A percentile compares a stretch with the other conserved stretches of the same genome.
phyloP scores from a whole-genome alignment of 2,888 invertebrate species.

The Amblyteles armatorius region DNA sequence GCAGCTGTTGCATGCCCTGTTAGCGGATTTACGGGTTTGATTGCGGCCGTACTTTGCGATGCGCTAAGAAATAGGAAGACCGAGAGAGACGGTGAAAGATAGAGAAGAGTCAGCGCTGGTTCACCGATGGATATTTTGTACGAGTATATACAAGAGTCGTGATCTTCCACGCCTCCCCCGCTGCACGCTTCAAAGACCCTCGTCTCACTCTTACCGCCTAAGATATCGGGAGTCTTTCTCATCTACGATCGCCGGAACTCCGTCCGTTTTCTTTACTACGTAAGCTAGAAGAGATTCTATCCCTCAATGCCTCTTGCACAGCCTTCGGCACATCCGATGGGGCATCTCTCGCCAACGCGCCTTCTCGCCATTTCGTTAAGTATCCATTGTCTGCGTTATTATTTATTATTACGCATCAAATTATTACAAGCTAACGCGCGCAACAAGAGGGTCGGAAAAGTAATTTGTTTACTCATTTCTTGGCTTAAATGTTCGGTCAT shows the following conservation, averaged over 20 bases:
- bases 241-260: slow-evolving; percentile 34
- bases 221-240: slow-evolving; percentile 57
- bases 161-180: slow-evolving; percentile 80
- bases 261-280: slow-evolving; percentile 48
- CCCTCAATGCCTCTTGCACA: slow-evolving; percentile 44
- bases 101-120: slow-evolving; percentile 18
- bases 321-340: slow-evolving; percentile 48
- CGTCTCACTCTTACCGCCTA: slow-evolving; percentile 61
- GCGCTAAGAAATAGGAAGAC: slow-evolving; percentile 56
- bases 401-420: background rate
- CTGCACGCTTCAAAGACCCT: slow-evolving; percentile 54
- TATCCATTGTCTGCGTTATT: slow-evolving; percentile 76
- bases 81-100: slow-evolving; percentile 6
- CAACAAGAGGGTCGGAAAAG: background rate
- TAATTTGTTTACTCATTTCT: background rate
- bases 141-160: slow-evolving; percentile 76
- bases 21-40: slow-evolving; percentile 80
- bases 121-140: slow-evolving; percentile 76
- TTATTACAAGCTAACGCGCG: slow-evolving; percentile 6
- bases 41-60: slow-evolving; percentile 73
- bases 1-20: slow-evolving; percentile 60
- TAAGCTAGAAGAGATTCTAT: slow-evolving; percentile 44
- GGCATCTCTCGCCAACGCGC: slow-evolving; percentile 37
- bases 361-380: slow-evolving; percentile 74
- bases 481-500: background rate